Evolutionary conservation across 2,113 vertebrate genomes (phyloP).

Genomic region (Notarius quadriscutis): DNA sequence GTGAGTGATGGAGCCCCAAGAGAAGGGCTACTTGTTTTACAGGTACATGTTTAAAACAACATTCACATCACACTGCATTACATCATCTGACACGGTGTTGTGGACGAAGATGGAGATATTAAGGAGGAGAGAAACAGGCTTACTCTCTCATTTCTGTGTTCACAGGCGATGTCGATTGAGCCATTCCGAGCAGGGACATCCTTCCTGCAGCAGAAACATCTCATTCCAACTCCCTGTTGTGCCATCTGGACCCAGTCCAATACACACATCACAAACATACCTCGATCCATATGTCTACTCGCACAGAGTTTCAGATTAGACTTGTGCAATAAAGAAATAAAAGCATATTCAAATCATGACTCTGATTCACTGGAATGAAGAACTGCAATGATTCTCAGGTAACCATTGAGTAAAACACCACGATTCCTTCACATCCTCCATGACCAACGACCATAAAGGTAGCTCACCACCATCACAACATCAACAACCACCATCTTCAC

Average conservation of each 20-base stretch:
- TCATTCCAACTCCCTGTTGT: constrained; percentile 35
- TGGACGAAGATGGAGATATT: neutral
- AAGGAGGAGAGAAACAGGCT: neutral
- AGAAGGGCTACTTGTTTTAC: neutral
- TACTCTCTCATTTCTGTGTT: neutral
- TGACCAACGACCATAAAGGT: neutral
- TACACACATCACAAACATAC: constrained; percentile 14
- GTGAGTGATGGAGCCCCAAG: constrained; percentile 1
- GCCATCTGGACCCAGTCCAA: constrained; percentile 38
- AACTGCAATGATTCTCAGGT: neutral
- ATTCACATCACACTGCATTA: neutral
- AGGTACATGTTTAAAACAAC: constrained; percentile 12
- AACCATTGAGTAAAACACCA: neutral
- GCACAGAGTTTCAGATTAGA: neutral
- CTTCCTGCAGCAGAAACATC: constrained; percentile 28
- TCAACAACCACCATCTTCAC: too few species aligned
- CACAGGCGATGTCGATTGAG: constrained; percentile 20
- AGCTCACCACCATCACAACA: too few species aligned
- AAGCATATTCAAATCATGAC: neutral
- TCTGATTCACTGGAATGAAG: neutral
- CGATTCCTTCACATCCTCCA: neutral
- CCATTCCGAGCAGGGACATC: constrained; percentile 12
- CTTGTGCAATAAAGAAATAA: neutral
- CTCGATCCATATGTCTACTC: constrained; percentile 23
- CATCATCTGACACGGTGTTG: neutral